Conservation (phyloP, 1,140 invertebrate species). For the Mycetomoellerius zeteki region DNA sequence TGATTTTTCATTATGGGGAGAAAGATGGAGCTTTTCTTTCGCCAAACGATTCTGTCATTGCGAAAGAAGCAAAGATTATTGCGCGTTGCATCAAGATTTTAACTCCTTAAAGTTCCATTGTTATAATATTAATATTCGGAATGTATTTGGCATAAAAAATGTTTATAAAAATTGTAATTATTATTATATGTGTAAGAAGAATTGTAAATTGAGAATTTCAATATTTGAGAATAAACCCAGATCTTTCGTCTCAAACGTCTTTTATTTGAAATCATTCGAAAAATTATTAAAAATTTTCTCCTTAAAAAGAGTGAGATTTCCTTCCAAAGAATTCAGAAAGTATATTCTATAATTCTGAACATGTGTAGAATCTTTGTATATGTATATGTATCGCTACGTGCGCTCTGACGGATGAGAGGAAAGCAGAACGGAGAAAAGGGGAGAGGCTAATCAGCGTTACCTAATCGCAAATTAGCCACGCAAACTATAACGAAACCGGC, state of each 20-base stretch:
- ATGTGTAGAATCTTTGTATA: too few species aligned
- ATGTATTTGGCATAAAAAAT: background rate
- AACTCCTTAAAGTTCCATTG: background rate
- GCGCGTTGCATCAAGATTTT: background rate
- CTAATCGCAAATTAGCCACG: constrained; percentile 75
- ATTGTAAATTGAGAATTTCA: background rate
- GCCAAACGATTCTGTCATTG: background rate
- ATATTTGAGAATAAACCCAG: background rate
- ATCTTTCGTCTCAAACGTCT: background rate
- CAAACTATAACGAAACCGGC: constrained; percentile 72
- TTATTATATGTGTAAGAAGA: background rate
- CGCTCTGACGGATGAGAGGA: background rate
- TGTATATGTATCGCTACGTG: background rate
- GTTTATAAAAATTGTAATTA: background rate
- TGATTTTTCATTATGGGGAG: background rate
- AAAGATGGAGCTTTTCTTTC: background rate
- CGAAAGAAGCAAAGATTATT: background rate
- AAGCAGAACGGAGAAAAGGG: background rate
- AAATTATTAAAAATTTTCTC: background rate
- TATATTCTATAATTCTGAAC: too few species aligned
- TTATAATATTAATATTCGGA: background rate
- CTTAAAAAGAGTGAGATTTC: background rate
- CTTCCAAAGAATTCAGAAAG: too few species aligned
- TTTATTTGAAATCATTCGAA: background rate
- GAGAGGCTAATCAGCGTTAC: constrained; percentile 64